phyloP scores from a whole-genome alignment of 2,888 invertebrate species.

The Oxyteleia sp. region DNA sequence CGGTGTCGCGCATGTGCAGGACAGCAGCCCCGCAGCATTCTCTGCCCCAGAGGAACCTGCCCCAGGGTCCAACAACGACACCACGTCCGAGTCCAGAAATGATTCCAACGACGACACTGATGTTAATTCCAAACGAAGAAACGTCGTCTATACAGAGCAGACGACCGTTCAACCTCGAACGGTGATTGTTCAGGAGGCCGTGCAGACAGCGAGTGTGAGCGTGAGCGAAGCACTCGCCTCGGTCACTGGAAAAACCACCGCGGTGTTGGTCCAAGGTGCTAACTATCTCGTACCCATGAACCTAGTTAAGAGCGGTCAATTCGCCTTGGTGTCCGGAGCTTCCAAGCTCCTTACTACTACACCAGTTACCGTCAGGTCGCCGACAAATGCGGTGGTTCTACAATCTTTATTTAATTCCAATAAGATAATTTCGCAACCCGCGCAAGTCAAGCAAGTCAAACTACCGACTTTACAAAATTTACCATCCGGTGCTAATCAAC shows the following conservation, averaged over 20 bases:
- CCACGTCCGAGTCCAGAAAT: conserved; percentile 81
- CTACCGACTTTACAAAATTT: conserved; percentile 83
- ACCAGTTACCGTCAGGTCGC: conserved; percentile 81
- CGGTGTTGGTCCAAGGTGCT: conserved; percentile 91
- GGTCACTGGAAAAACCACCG: conserved; percentile 89
- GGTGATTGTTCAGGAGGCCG: conserved; percentile 85
- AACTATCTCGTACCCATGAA: conserved; percentile 91
- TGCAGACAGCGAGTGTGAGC: conserved; percentile 84
- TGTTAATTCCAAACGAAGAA: conserved; percentile 82
- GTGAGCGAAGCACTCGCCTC: conserved; percentile 90
- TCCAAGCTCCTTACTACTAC: conserved; percentile 88
- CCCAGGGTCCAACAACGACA: conserved; percentile 74
- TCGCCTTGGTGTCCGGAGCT: conserved; percentile 92
- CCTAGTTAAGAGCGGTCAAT: conserved; percentile 90
- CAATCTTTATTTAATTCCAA: conserved; percentile 91
- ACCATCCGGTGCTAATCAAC: conserved; percentile 74
- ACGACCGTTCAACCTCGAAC: conserved; percentile 82
- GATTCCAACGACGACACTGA: conserved; percentile 84
- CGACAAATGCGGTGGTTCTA: conserved; percentile 90
- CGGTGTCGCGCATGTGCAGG: conserved; percentile 88
- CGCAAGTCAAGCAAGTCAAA: conserved; percentile 83
- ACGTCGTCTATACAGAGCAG: conserved; percentile 85
- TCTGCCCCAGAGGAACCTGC: conserved; percentile 84
- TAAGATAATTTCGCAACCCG: conserved; percentile 83
- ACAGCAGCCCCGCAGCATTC: conserved; percentile 86